These are phyloP conservation scores for Procambarus virginalis DNA, from an alignment of 1,140 invertebrate genomes.

Conservation along the genomic window DNA sequence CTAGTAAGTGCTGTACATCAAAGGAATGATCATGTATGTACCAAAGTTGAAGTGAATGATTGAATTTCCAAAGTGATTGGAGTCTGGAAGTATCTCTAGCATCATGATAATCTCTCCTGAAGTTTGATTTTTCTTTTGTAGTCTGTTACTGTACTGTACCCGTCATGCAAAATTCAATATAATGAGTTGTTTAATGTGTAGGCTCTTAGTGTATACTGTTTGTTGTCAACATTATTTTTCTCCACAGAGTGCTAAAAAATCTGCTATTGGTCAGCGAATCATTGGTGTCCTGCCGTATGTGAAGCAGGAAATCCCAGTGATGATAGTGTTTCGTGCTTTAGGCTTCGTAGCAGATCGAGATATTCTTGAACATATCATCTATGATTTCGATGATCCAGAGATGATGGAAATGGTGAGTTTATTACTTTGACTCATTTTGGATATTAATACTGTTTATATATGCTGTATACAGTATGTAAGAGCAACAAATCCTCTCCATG, in stretches of 20 bases:
- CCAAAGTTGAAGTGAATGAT: too few relatives aligned
- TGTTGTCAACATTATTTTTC: conserved; percentile 15
- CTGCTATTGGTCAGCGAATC: conserved; percentile 97
- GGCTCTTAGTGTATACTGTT: conserved; percentile 15
- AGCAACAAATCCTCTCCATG: too few relatives aligned
- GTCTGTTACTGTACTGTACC: not conserved
- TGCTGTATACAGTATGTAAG: too few relatives aligned
- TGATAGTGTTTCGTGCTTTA: conserved; percentile 93
- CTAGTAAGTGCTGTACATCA: too few relatives aligned
- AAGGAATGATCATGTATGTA: too few relatives aligned
- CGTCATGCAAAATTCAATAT: not conserved
- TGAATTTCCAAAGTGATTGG: too few relatives aligned
- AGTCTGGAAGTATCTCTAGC: too few relatives aligned
- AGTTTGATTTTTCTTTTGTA: not conserved
- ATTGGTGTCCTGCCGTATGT: conserved; percentile 98
- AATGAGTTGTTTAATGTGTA: not conserved
- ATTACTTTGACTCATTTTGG: not conserved
- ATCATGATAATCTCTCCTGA: too few relatives aligned
- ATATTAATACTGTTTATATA: not conserved
- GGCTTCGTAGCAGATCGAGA: conserved; percentile 99
- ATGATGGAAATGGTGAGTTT: conserved; percentile 98
- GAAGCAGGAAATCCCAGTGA: conserved; percentile 99
- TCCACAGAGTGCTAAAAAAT: conserved; percentile 92
- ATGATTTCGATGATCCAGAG: conserved; percentile 99
- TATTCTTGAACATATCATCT: conserved; percentile 99